These are phyloP conservation scores for Brachystomella parvula DNA, from an alignment of 1,140 invertebrate species.

Conservation along the genomic window DNA sequence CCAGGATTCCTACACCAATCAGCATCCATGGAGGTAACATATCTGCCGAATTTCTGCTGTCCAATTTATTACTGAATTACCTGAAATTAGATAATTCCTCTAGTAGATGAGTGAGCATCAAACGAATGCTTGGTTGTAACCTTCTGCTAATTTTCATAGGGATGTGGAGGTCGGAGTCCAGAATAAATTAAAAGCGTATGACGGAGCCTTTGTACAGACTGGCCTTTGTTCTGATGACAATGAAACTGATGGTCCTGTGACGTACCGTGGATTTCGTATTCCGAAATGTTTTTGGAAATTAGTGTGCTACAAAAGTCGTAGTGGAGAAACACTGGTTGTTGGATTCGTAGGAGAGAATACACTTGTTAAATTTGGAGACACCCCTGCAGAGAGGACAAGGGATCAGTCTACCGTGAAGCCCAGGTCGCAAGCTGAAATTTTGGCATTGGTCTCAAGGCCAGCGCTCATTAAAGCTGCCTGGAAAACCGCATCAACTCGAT, in stretches of 20 bases:
- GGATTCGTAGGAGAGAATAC: conserved; percentile 16
- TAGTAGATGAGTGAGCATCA: no score
- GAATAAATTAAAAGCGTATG: background rate
- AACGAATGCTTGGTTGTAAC: no score
- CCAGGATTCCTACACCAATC: conserved; percentile 22
- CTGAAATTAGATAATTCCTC: no score
- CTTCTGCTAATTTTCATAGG: no score
- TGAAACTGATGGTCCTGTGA: conserved; percentile 1
- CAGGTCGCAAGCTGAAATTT: conserved; percentile 7
- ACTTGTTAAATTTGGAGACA: conserved; percentile 5
- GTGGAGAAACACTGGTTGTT: background rate
- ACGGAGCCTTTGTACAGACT: background rate
- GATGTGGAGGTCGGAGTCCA: conserved; percentile 2
- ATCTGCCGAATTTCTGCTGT: no score
- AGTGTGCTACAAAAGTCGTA: conserved; percentile 8
- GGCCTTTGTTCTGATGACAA: conserved; percentile 15
- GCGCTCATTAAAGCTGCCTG: background rate
- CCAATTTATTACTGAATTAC: no score
- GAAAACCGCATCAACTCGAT: background rate
- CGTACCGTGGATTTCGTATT: conserved; percentile 7
- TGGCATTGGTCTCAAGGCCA: background rate
- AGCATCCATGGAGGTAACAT: conserved; percentile 19
- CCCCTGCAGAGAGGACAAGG: background rate
- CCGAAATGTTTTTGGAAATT: conserved; percentile 16
- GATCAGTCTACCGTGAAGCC: background rate